phyloP scores from a whole-genome alignment of 2,797 vertebrate genomes.

The Syndactyla subalaris region DNA sequence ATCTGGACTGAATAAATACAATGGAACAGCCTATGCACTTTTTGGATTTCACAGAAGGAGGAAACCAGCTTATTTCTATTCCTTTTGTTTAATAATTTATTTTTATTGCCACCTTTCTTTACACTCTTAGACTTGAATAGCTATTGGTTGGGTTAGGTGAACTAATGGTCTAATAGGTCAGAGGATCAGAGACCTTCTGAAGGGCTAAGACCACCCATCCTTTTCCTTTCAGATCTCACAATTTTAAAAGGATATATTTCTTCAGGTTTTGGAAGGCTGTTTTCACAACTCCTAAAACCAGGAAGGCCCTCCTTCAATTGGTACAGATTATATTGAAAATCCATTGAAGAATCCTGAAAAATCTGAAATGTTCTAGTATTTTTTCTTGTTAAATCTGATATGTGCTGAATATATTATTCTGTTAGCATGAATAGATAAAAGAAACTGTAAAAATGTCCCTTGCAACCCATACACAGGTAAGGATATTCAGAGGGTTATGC shows the following conservation, averaged over 20 bases:
- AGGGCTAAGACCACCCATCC: constrained; percentile 56
- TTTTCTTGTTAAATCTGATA: not conserved
- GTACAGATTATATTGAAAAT: not conserved
- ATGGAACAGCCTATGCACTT: not conserved
- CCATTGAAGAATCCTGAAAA: not conserved
- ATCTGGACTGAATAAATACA: not conserved
- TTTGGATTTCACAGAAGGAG: not conserved
- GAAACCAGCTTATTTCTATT: not conserved
- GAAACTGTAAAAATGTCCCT: not conserved
- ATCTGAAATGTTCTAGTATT: not conserved
- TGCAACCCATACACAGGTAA: not conserved
- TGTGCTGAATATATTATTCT: not conserved
- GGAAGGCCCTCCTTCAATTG: not conserved
- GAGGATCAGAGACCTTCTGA: constrained; percentile 54
- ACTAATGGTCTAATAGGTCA: constrained; percentile 58
- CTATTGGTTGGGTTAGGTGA: constrained; percentile 22
- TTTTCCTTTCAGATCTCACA: constrained; percentile 14
- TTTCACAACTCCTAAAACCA: not conserved
- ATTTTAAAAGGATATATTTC: constrained; percentile 12
- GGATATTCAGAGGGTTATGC: not conserved
- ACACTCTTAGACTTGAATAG: constrained; percentile 1
- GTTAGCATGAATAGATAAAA: not conserved
- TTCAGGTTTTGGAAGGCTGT: not conserved
- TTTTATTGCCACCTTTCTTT: constrained; percentile 62
- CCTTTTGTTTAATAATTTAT: constrained; percentile 58